phyloP scores from a whole-genome alignment of 2,888 invertebrate genomes.

The Polymixis flavicincta region DNA sequence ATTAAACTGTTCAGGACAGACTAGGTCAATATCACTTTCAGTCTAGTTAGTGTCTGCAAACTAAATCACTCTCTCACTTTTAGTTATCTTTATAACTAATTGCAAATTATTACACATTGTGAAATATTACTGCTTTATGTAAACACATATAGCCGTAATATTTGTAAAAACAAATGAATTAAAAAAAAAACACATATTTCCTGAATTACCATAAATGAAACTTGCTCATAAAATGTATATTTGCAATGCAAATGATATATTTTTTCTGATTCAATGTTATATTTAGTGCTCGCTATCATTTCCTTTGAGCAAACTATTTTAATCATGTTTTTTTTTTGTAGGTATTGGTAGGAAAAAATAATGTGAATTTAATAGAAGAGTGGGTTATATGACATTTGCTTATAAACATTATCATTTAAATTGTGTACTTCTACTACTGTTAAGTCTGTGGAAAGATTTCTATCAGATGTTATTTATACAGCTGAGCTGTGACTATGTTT shows the following conservation, averaged over 20 bases:
- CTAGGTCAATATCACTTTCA: conserved; percentile 18
- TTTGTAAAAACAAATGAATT: too few relatives aligned
- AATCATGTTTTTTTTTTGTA: conserved; percentile 27
- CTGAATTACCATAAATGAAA: conserved; percentile 33
- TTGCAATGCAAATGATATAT: conserved; percentile 59
- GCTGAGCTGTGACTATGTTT: neutral
- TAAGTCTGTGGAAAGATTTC: neutral
- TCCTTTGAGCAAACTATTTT: conserved; percentile 29
- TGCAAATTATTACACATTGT: neutral
- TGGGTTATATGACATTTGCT: conserved; percentile 46
- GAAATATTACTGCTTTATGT: neutral
- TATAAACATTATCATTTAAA: conserved; percentile 60
- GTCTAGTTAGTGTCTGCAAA: conserved; percentile 7
- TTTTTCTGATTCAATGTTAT: conserved; percentile 35
- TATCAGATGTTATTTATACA: neutral
- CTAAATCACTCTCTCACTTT: conserved; percentile 8
- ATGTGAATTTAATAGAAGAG: conserved; percentile 21
- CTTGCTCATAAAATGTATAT: conserved; percentile 31
- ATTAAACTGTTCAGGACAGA: neutral
- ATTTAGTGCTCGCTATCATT: conserved; percentile 38
- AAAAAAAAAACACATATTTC: conserved; percentile 1
- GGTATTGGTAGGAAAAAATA: conserved; percentile 20
- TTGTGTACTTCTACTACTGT: conserved; percentile 21
- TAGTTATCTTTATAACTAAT: neutral
- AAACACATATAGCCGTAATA: too few relatives aligned